phyloP scores from a whole-genome alignment of 2,797 vertebrate species.

The Babyrousa celebensis region DNA sequence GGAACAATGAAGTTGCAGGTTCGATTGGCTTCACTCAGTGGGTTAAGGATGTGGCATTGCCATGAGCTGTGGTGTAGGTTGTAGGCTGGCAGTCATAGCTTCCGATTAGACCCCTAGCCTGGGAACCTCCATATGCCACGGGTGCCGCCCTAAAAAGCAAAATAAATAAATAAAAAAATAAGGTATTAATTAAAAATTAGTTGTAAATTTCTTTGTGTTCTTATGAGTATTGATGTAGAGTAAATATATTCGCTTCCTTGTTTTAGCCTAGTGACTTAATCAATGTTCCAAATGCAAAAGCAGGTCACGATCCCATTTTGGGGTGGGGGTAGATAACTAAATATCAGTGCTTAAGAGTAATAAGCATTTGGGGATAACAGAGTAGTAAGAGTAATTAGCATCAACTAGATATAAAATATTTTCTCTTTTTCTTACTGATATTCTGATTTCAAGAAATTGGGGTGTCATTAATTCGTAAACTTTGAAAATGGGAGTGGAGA shows the following conservation, averaged over 20 bases:
- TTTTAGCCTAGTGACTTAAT: background rate
- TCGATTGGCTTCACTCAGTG: no score
- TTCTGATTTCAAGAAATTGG: background rate
- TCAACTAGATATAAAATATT: no score
- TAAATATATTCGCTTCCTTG: background rate
- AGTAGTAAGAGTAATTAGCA: no score
- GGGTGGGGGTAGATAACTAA: background rate
- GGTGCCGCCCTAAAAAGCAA: no score
- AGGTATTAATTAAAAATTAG: background rate
- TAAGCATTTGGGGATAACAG: background rate
- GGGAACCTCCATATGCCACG: no score
- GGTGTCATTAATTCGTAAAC: background rate
- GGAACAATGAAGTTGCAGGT: no score
- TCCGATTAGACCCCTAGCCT: no score
- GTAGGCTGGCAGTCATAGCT: no score
- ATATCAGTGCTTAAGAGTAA: background rate
- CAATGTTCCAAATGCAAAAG: background rate
- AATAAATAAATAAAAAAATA: no score
- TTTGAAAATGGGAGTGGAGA: background rate
- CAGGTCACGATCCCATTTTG: background rate
- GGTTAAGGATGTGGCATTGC: no score
- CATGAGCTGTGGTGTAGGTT: no score
- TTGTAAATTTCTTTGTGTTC: background rate
- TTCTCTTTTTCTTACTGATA: background rate
- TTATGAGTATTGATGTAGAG: background rate